Conservation (phyloP, 1,140 invertebrate genomes). For the Venturia canescens region DNA sequence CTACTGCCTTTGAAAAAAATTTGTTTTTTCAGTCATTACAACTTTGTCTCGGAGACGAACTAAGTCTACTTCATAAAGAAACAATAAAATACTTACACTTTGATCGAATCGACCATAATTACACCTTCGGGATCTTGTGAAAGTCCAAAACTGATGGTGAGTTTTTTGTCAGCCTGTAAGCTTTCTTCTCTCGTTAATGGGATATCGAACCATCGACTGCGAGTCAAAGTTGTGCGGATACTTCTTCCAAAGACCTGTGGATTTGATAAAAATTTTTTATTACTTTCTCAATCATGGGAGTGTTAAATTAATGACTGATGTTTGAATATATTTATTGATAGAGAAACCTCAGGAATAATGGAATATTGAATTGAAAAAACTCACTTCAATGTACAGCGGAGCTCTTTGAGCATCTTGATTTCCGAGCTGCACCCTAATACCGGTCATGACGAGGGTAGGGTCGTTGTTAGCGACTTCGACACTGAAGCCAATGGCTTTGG, state of each 20-base stretch:
- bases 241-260: constrained; percentile 88
- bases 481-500: constrained; percentile 91
- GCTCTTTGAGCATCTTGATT: constrained; percentile 90
- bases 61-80: too few species aligned
- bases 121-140: constrained; percentile 93
- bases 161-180: constrained; percentile 93
- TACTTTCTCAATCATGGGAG: constrained; percentile 4
- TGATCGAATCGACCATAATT: constrained; percentile 95
- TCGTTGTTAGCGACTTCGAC: constrained; percentile 94
- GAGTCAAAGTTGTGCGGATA: constrained; percentile 84
- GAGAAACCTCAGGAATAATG: too few species aligned
- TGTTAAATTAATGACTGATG: background rate
- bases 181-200: constrained; percentile 97
- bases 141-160: constrained; percentile 92
- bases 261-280: constrained; percentile 40
- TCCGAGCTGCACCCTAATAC: constrained; percentile 90
- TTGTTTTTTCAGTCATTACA: too few species aligned
- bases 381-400: constrained; percentile 89
- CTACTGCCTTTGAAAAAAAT: too few species aligned
- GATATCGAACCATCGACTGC: constrained; percentile 96
- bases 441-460: constrained; percentile 90
- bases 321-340: too few species aligned
- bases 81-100: constrained; percentile 79
- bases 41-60: too few species aligned
- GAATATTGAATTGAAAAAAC: constrained; percentile 22